phyloP scores from a whole-genome alignment of 2,888 invertebrate genomes.

The Cosmia pyralina region DNA sequence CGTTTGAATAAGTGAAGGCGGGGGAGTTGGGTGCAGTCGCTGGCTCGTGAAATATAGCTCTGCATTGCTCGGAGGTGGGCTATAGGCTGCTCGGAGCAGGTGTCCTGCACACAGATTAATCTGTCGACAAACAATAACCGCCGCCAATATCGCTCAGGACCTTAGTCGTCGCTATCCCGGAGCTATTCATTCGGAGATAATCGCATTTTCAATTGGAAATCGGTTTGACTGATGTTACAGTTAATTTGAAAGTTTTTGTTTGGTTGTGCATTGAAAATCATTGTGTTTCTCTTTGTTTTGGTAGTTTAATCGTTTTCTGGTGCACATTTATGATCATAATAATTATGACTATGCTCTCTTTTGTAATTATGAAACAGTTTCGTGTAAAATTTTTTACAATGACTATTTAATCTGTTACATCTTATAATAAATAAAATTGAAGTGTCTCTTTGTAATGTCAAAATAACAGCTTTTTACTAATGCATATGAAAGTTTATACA shows the following conservation, averaged over 20 bases:
- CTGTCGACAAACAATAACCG: constrained; percentile 79
- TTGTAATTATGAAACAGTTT: constrained; percentile 1
- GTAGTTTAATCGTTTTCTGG: not conserved
- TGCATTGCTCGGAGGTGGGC: constrained; percentile 57
- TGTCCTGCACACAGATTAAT: constrained; percentile 77
- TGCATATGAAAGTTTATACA: too few species aligned
- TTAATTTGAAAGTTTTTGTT: constrained; percentile 7
- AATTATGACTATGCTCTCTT: not conserved
- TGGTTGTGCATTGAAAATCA: not conserved
- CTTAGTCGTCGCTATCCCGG: constrained; percentile 41
- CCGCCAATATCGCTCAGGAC: constrained; percentile 62
- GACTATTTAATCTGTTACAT: not conserved
- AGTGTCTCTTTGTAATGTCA: too few species aligned
- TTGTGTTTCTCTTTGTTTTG: not conserved
- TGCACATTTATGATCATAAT: not conserved
- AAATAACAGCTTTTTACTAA: too few species aligned
- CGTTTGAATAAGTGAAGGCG: constrained; percentile 74
- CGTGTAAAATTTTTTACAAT: not conserved
- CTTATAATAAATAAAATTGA: too few species aligned
- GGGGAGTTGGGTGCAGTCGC: constrained; percentile 56
- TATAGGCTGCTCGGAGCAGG: constrained; percentile 66
- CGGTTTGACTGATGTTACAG: constrained; percentile 32
- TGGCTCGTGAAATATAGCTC: constrained; percentile 70
- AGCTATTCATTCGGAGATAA: constrained; percentile 67
- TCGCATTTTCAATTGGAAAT: constrained; percentile 68